Evolutionary conservation across 2,113 vertebrate species (phyloP).

Genomic region (Sinosuthora webbiana): DNA sequence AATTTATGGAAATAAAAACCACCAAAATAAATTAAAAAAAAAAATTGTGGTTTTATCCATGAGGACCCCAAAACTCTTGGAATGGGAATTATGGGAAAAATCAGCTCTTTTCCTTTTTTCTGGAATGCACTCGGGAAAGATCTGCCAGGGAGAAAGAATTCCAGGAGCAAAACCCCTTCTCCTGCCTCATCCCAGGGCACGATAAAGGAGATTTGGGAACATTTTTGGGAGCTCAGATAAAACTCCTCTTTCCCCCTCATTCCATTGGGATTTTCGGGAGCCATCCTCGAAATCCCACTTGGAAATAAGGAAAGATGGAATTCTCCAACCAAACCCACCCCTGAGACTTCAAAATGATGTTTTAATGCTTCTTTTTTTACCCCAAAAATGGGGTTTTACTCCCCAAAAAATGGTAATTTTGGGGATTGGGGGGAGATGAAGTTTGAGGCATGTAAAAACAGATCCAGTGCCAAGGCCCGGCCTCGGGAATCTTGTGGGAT

Average conservation of each 20-base stretch:
- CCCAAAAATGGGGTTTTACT: neutral
- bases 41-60: too few species aligned
- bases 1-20: neutral
- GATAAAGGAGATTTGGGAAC: neutral
- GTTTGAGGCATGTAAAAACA: neutral
- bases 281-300: neutral
- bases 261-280: neutral
- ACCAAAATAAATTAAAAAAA: neutral
- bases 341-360: neutral
- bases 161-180: neutral
- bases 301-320: neutral
- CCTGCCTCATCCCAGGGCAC: neutral
- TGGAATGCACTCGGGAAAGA: neutral
- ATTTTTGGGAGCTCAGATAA: neutral
- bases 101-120: neutral
- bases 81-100: neutral
- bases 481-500: neutral
- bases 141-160: neutral
- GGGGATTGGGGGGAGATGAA: rapidly evolving
- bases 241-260: neutral
- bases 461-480: neutral
- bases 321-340: neutral
- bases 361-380: neutral
- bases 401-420: neutral
- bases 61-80: neutral